Evolutionary conservation across 2,113 vertebrate species (phyloP).

Genomic region (Xiphias gladius): DNA sequence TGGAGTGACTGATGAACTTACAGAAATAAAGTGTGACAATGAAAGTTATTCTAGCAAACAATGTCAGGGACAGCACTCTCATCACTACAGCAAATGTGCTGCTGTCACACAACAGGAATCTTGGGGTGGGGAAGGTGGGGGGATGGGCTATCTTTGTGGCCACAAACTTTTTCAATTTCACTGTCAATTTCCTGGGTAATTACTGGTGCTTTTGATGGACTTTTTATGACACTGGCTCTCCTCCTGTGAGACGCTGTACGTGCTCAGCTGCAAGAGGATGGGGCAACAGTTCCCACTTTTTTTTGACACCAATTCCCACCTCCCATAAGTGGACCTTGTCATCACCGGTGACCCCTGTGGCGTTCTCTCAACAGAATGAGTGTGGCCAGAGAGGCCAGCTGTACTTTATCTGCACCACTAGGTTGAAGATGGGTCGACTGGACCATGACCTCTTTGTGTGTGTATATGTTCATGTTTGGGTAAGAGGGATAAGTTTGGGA

Average conservation of each 20-base stretch:
- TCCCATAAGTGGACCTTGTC: slow-evolving; percentile 76
- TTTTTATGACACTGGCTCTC: slow-evolving; percentile 85
- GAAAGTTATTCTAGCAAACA: slow-evolving; percentile 58
- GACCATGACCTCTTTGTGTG: slow-evolving; percentile 56
- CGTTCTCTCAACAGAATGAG: slow-evolving; percentile 61
- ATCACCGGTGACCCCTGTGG: slow-evolving; percentile 83
- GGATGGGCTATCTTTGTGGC: slow-evolving; percentile 73
- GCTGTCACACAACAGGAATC: slow-evolving; percentile 77
- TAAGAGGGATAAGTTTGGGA: slow-evolving; percentile 36
- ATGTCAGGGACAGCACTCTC: slow-evolving; percentile 60
- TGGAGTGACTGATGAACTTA: slow-evolving; percentile 21
- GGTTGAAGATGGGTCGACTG: slow-evolving; percentile 62
- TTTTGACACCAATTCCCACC: slow-evolving; percentile 74
- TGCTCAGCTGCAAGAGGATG: slow-evolving; percentile 69
- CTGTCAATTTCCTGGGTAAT: slow-evolving; percentile 90
- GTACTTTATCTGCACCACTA: slow-evolving; percentile 76
- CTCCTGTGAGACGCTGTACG: slow-evolving; percentile 72
- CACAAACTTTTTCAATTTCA: slow-evolving; percentile 91
- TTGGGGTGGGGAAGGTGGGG: slow-evolving; percentile 33
- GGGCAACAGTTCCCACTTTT: slow-evolving; percentile 51
- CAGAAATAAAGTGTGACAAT: slow-evolving; percentile 47
- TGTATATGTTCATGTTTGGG: slow-evolving; percentile 17
- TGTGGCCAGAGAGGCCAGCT: slow-evolving; percentile 67
- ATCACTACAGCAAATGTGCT: slow-evolving; percentile 65
- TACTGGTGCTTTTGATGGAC: slow-evolving; percentile 88